These are phyloP conservation scores for Oreamnos americanus DNA, from an alignment of 2,113 vertebrate species.

Conservation along the genomic window DNA sequence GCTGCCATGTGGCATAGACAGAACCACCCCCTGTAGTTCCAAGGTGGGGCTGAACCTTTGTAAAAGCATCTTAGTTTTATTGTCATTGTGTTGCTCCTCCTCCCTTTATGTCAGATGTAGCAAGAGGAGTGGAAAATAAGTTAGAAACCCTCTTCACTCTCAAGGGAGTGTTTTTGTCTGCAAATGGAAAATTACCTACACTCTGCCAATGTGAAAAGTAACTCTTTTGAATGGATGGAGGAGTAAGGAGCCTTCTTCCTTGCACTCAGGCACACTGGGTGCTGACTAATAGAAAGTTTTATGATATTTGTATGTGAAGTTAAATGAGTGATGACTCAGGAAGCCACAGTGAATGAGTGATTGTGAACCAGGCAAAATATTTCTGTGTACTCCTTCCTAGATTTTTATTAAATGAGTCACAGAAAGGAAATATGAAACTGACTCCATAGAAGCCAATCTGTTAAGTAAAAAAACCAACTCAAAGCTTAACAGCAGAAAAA, in stretches of 20 bases:
- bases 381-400: conserved; percentile 41
- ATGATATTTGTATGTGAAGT: conserved; percentile 64
- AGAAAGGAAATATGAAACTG: conserved; percentile 48
- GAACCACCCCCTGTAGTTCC: neutral
- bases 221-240: neutral
- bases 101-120: neutral
- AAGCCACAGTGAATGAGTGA: conserved; percentile 61
- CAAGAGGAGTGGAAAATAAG: neutral
- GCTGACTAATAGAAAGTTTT: conserved; percentile 34
- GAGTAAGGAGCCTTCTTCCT: neutral
- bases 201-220: neutral
- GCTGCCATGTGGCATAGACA: neutral
- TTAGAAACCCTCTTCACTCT: neutral
- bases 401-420: conserved; percentile 71
- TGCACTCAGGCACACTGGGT: neutral
- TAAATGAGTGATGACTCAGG: conserved; percentile 73
- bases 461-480: conserved; percentile 10
- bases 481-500: neutral
- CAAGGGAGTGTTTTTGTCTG: neutral
- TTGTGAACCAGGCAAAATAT: conserved; percentile 55
- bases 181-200: conserved; percentile 10
- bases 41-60: neutral
- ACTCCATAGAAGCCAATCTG: conserved; percentile 26
- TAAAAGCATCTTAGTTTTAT: neutral
- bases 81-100: neutral